Conservation (phyloP, 2,888 invertebrate genomes). For the Escarpia spicata region DNA sequence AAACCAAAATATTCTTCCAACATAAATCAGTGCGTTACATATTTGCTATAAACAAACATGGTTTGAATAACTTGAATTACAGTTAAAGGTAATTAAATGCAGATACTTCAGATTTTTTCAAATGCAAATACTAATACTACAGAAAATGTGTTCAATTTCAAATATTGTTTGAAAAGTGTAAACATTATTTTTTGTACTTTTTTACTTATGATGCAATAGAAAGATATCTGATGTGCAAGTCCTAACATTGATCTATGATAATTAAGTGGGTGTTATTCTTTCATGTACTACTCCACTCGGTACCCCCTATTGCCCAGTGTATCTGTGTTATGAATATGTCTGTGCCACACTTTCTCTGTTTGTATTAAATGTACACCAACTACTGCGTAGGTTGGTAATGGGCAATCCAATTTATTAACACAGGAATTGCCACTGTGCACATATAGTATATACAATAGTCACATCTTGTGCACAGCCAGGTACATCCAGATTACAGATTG, state of each 20-base stretch:
- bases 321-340: too few species aligned
- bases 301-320: too few species aligned
- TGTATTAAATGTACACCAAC: too few species aligned
- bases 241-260: neutral
- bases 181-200: neutral
- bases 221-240: neutral
- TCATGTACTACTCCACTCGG: neutral
- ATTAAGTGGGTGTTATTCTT: neutral
- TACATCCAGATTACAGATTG: too few species aligned
- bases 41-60: neutral
- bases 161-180: neutral
- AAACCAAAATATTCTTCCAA: too few species aligned
- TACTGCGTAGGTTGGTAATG: too few species aligned
- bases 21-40: neutral
- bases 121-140: neutral
- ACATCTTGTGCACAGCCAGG: too few species aligned
- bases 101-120: neutral
- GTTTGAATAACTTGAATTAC: neutral
- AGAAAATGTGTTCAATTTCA: neutral
- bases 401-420: too few species aligned
- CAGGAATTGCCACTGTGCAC: too few species aligned
- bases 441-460: too few species aligned
- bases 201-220: neutral
- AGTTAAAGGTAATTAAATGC: neutral
- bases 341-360: too few species aligned